These are phyloP conservation scores for Orthosia gracilis DNA, from an alignment of 2,888 invertebrate genomes.

Conservation along the genomic window DNA sequence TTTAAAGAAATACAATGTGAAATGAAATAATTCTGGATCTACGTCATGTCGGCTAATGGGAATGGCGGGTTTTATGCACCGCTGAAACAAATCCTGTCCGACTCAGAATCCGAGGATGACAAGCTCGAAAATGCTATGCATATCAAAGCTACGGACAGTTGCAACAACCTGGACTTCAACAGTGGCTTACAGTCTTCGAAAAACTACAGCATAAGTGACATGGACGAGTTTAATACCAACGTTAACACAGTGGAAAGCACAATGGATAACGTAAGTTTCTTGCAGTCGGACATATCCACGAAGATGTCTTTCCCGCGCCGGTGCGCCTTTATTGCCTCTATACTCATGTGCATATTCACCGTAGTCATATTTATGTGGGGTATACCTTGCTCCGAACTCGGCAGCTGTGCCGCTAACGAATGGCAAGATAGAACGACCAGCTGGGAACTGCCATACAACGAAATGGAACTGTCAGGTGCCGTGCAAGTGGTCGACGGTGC, in stretches of 20 bases:
- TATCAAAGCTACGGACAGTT: constrained; percentile 81
- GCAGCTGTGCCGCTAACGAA: constrained; percentile 91
- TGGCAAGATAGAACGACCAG: constrained; percentile 92
- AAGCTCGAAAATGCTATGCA: constrained; percentile 82
- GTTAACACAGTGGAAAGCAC: constrained; percentile 87
- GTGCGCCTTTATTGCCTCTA: constrained; percentile 93
- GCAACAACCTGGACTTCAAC: constrained; percentile 87
- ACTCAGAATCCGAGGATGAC: constrained; percentile 95
- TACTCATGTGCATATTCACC: constrained; percentile 93
- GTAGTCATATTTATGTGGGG: constrained; percentile 94
- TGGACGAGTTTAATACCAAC: constrained; percentile 88
- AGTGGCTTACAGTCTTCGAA: constrained; percentile 86
- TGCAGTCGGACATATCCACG: constrained; percentile 87
- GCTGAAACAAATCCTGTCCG: constrained; percentile 94
- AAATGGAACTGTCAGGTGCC: constrained; percentile 93
- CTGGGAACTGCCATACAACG: constrained; percentile 93
- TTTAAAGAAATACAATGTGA: constrained; percentile 53
- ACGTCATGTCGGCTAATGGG: constrained; percentile 87
- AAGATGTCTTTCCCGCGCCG: constrained; percentile 93
- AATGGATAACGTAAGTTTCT: constrained; percentile 88
- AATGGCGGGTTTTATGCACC: constrained; percentile 93
- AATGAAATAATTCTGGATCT: constrained; percentile 27
- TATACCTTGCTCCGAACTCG: constrained; percentile 94
- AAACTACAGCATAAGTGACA: constrained; percentile 87
- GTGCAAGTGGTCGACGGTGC: constrained; percentile 93